These are phyloP conservation scores for Lucinisca nassula DNA, from an alignment of 2,888 invertebrate genomes.

Conservation along the genomic window DNA sequence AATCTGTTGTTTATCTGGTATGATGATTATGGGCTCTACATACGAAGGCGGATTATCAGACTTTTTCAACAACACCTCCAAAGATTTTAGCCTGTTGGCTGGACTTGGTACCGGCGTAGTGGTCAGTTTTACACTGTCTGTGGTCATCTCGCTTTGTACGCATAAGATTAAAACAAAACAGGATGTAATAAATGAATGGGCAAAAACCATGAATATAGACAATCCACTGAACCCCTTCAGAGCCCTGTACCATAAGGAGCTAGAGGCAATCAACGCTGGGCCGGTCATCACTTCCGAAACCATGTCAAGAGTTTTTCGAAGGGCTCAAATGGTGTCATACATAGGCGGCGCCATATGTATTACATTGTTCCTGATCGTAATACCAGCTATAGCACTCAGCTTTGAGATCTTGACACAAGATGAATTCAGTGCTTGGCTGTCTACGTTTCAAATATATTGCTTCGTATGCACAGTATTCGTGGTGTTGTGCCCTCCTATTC, in stretches of 20 bases:
- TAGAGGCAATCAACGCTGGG: constrained; percentile 56
- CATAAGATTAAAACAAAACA: constrained; percentile 66
- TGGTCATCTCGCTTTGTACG: constrained; percentile 78
- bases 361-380: constrained; percentile 61
- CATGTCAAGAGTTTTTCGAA: constrained; percentile 68
- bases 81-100: constrained; percentile 78
- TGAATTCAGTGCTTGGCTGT: constrained; percentile 65
- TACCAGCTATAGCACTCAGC: constrained; percentile 65
- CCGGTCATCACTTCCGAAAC: constrained; percentile 52
- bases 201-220: no score
- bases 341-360: constrained; percentile 58
- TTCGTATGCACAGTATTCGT: constrained; percentile 65
- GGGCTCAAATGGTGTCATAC: constrained; percentile 44
- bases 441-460: constrained; percentile 62
- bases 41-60: constrained; percentile 77
- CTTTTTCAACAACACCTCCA: constrained; percentile 78
- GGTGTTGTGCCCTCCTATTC: constrained; percentile 67
- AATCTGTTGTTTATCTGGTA: constrained; percentile 68
- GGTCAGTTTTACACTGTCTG: constrained; percentile 72
- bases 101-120: constrained; percentile 76
- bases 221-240: constrained; percentile 78
- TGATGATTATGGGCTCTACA: constrained; percentile 72
- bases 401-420: constrained; percentile 57
- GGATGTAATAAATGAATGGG: constrained; percentile 75
- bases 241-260: constrained; percentile 74